Evolutionary conservation across 2,888 invertebrate species (phyloP).

Genomic region (Caenorhabditis panamensis): DNA sequence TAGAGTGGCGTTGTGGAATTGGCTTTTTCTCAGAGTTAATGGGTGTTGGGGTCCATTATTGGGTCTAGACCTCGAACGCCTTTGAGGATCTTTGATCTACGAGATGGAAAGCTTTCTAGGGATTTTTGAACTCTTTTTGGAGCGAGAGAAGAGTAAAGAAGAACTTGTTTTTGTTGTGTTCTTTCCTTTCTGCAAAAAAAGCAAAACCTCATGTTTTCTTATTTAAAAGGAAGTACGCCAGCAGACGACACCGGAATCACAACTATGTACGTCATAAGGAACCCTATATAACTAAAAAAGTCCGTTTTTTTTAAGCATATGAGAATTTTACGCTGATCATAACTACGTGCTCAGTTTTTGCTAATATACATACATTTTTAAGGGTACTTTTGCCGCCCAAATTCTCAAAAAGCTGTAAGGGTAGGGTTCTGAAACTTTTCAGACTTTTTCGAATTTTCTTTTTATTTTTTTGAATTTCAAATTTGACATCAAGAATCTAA

Average conservation of each 20-base stretch:
- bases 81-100: slow-evolving; percentile 1
- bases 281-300: neutral
- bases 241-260: slow-evolving; percentile 16
- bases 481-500: too few species aligned
- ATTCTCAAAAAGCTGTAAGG: neutral
- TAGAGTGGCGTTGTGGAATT: neutral
- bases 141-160: neutral
- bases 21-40: slow-evolving; percentile 14
- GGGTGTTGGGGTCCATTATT: slow-evolving; percentile 33
- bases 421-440: neutral
- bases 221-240: too few species aligned
- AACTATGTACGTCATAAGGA: slow-evolving; percentile 1
- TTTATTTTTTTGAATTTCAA: neutral
- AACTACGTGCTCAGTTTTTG: too few species aligned
- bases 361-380: too few species aligned
- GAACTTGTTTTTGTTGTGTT: neutral
- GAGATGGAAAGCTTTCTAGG: neutral
- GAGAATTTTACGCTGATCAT: too few species aligned
- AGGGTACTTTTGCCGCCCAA: too few species aligned
- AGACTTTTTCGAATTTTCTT: neutral
- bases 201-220: too few species aligned
- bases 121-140: slow-evolving; percentile 17
- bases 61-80: slow-evolving; percentile 31
- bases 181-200: slow-evolving; percentile 2
- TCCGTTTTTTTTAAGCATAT: too few species aligned